Percentiles rank a stretch among this genome's conserved stretches.
phyloP scores from a whole-genome alignment of 2,113 vertebrate genomes.

The Oryzias curvinotus region DNA sequence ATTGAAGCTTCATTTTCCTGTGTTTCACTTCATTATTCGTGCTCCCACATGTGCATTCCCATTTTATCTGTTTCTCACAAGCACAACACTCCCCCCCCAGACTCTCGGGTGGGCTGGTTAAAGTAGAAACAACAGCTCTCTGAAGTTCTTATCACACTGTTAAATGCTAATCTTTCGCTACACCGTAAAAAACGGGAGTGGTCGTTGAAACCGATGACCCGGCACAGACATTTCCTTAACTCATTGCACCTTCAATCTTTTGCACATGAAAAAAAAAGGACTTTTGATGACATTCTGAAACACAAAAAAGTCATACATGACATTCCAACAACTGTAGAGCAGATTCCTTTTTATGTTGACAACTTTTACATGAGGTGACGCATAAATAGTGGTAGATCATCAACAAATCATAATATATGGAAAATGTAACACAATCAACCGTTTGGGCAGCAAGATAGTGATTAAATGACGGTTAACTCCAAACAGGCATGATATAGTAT shows the following conservation, averaged over 20 bases:
- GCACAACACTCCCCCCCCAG: not conserved
- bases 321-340: too few relatives aligned
- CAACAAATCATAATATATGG: too few relatives aligned
- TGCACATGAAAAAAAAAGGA: not conserved
- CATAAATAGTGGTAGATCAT: too few relatives aligned
- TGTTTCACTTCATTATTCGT: slow-evolving; percentile 2
- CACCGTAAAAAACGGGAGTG: slow-evolving; percentile 19
- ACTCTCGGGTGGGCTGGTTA: slow-evolving; percentile 11
- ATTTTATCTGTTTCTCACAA: not conserved
- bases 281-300: too few relatives aligned
- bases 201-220: slow-evolving; percentile 49
- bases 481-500: too few relatives aligned
- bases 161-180: slow-evolving; percentile 8
- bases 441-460: too few relatives aligned
- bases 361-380: too few relatives aligned
- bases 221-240: slow-evolving; percentile 1
- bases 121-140: not conserved
- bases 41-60: slow-evolving; percentile 5
- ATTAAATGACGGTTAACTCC: too few relatives aligned
- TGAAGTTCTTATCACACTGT: slow-evolving; percentile 17
- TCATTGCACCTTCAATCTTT: slow-evolving; percentile 32
- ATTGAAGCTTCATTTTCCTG: slow-evolving; percentile 23
- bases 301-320: too few relatives aligned
- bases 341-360: too few relatives aligned
- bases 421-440: too few relatives aligned